phyloP scores from a whole-genome alignment of 2,888 invertebrate genomes.

The Rhagonycha lutea region DNA sequence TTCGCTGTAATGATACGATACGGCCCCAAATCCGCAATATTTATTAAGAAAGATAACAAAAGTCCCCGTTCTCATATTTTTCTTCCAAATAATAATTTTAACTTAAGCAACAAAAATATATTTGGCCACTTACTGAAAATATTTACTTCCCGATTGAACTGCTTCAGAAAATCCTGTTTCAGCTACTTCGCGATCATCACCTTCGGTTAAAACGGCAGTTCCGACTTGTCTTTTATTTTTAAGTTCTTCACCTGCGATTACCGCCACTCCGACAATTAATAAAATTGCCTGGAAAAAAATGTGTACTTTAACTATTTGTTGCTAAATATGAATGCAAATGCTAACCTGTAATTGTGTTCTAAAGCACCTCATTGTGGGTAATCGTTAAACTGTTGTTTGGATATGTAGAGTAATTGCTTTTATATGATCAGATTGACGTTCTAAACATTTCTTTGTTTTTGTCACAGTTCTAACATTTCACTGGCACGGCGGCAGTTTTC shows the following conservation, averaged over 20 bases:
- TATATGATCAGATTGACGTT: conserved; percentile 22
- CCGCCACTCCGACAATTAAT: conserved; percentile 10
- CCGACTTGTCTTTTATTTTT: conserved; percentile 29
- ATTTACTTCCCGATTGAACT: conserved; percentile 53
- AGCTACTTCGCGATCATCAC: conserved; percentile 16
- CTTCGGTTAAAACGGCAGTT: conserved; percentile 7
- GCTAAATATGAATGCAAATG: background rate
- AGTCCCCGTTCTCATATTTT: background rate
- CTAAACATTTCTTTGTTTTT: conserved; percentile 31
- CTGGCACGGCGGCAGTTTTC: conserved; percentile 29
- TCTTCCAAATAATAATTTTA: background rate
- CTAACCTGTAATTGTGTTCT: conserved; percentile 16
- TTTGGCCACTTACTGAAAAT: conserved; percentile 56
- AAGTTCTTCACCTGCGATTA: conserved; percentile 11
- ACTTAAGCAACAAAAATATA: background rate
- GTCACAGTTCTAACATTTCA: conserved; percentile 30
- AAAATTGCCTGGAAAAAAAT: conserved; percentile 7
- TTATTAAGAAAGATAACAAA: background rate
- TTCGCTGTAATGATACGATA: background rate
- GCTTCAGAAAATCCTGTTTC: conserved; percentile 26
- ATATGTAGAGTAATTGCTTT: conserved; percentile 18
- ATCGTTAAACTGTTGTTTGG: conserved; percentile 1
- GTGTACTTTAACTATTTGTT: background rate
- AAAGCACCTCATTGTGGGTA: conserved; percentile 12
- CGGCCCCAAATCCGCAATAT: background rate